Evolutionary conservation across 1,140 invertebrate genomes (phyloP).

Genomic region (Polyergus mexicanus): DNA sequence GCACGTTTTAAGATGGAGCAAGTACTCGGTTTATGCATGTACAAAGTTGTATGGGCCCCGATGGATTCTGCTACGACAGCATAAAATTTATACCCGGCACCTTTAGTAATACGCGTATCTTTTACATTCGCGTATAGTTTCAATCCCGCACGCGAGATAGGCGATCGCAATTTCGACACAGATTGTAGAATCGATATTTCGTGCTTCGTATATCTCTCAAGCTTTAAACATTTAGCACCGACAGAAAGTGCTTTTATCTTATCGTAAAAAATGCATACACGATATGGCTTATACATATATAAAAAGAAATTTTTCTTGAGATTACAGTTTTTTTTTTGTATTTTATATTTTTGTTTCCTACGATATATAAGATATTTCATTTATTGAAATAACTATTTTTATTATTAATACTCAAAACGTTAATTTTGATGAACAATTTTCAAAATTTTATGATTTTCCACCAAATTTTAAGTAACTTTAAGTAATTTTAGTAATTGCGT

Average conservation of each 20-base stretch:
- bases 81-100: conserved; percentile 70
- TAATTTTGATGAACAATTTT: neutral
- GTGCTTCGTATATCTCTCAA: conserved; percentile 28
- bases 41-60: conserved; percentile 61
- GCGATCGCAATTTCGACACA: conserved; percentile 66
- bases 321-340: neutral
- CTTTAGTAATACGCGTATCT: conserved; percentile 63
- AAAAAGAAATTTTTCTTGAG: too few relatives aligned
- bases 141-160: conserved; percentile 34
- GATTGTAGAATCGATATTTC: conserved; percentile 60
- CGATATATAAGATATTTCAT: neutral
- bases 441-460: neutral
- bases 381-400: neutral
- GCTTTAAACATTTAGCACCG: conserved; percentile 28
- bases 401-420: neutral
- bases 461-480: too few relatives aligned
- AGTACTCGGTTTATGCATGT: conserved; percentile 58
- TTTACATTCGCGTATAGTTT: conserved; percentile 64
- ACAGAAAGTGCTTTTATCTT: neutral
- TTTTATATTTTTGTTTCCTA: conserved; percentile 1
- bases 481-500: too few relatives aligned
- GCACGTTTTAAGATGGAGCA: conserved; percentile 61
- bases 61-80: conserved; percentile 67
- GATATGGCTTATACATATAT: neutral
- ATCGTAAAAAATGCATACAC: neutral